phyloP scores from a whole-genome alignment of 1,140 invertebrate genomes.

The Semibalanus balanoides region DNA sequence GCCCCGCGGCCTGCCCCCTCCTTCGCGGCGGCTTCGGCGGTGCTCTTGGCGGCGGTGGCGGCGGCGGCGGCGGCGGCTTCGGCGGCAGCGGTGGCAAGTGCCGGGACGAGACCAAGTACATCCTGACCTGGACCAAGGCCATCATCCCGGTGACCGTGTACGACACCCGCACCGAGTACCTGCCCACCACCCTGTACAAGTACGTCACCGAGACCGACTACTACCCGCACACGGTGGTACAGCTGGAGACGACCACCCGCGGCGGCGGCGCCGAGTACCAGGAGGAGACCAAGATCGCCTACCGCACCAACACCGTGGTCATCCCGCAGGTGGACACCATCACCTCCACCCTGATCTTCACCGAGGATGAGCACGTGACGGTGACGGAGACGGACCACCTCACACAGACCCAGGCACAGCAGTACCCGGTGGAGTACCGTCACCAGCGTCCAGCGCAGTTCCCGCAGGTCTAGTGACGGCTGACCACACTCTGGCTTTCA shows the following conservation, averaged over 20 bases:
- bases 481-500: no score
- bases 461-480: no score
- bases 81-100: conserved; percentile 21
- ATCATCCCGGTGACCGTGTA: conserved; percentile 4
- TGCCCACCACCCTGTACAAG: conserved; percentile 22
- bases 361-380: conserved; percentile 3
- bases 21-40: conserved; percentile 13
- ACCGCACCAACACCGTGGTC: conserved; percentile 4
- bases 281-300: conserved; percentile 4
- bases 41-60: conserved; percentile 23
- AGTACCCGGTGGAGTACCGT: not conserved
- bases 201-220: conserved; percentile 21
- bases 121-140: conserved; percentile 3
- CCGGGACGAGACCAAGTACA: conserved; percentile 5
- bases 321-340: not conserved
- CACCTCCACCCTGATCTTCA: not conserved
- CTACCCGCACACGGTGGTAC: conserved; percentile 21
- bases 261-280: not conserved
- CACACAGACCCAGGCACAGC: not conserved
- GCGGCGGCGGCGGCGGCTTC: no score
- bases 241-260: conserved; percentile 21
- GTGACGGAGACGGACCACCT: conserved; percentile 3
- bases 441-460: not conserved
- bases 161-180: conserved; percentile 14
- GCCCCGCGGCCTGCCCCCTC: not conserved